Base-by-base conservation (phyloP, 2,113 vertebrate genomes). In the Marcusenius ussheri region DNA sequence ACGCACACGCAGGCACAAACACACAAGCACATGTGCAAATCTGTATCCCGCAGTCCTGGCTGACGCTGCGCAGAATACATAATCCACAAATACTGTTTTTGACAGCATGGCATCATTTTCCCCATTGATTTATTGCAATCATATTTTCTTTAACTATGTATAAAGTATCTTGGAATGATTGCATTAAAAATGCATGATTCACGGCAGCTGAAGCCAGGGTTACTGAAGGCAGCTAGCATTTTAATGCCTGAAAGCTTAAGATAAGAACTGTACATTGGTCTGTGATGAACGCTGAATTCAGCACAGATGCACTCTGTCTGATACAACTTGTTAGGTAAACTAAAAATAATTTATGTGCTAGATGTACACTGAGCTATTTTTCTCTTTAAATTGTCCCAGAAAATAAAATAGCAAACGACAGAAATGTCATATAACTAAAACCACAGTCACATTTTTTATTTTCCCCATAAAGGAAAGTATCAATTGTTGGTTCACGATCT, bases 311-410 rank as follows among this genome's bases (percentile, higher is more conserved):
- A 80, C 35, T 80, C 39, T 19, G 31, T 39, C 31, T 17, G 74
- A 42, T 42, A 80, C 17, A 80, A 42, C 74, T 53, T 56, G 62
- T 90, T 90, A 88, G 70, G 88, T 86, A 90, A 89, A 83, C 90
- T 42, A 80, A 90, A 46, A 47, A 51, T 62, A 62, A 51, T 62
- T 80, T 90, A 66, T 80, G 6, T 80, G 15, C 35, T 39, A 42
- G 74, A 27, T 80, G 31, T 80, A 31, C n/a, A 13, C 74, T 19
- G 66, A n/a, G 56, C 90, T 42, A 45, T 88, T 31, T 10, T 15
- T 66, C 88, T 24, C 17, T 56, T 53, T 89, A 51, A 19, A n/a
- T 49, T 35, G 66, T 49, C 35, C 49, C 66, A 53, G 58, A 45
- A 46, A 70, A 83, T 83, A 24, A 89, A 24, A 31, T 2, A 42